Evolutionary conservation across 2,888 invertebrate species (phyloP), one percentile per base, ranked within the genome.

Genomic region (Anodontia alba): DNA sequence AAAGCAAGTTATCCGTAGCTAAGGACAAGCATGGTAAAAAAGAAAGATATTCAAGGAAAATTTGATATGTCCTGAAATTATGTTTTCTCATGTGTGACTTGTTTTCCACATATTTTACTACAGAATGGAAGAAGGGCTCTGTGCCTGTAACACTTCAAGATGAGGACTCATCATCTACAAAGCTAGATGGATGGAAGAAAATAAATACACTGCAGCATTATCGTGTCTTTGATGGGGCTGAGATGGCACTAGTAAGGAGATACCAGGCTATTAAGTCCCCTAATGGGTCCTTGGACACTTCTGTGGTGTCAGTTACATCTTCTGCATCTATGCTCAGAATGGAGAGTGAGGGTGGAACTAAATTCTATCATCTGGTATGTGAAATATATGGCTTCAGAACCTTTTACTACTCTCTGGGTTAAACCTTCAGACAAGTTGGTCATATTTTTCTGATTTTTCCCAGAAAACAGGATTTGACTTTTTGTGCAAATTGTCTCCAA

Each of bases 131-230:
- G n/a, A 91, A 93, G 73, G 92, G 94, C 1, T 90, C 88, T 26
- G 90, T 90, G 84, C 96, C 99, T 91, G 96, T 99, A 89, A 98
- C 99, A 91, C 96, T 99, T 74, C 98, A 98, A 86, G 99, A 99
- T 95, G 98, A 99, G 95, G 99, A 99, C 95, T 97, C 97, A 81
- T 99, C 99, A 68, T 98, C 99, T 12, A 98, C 98, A 95, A 96
- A 97, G 89, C 99, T 91, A 33, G 97, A 97, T 87, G 99, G 99
- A 94, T 99, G 99, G 99, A 99, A 98, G 94, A 97, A 98, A 94
- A 96, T 99, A 83, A 99, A 99, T 95, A 99, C 99, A 73, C 96
- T 99, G 87, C 97, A 98, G 94, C 99, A 99, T 95, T 99, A 99
- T 95, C 97, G 95, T 93, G 95, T 99, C 88, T 98, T 97, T 89